Percentiles rank a stretch among this genome's conserved stretches.
Evolutionary conservation across 2,888 invertebrate species (phyloP).

Genomic region (Phasia obesa): DNA sequence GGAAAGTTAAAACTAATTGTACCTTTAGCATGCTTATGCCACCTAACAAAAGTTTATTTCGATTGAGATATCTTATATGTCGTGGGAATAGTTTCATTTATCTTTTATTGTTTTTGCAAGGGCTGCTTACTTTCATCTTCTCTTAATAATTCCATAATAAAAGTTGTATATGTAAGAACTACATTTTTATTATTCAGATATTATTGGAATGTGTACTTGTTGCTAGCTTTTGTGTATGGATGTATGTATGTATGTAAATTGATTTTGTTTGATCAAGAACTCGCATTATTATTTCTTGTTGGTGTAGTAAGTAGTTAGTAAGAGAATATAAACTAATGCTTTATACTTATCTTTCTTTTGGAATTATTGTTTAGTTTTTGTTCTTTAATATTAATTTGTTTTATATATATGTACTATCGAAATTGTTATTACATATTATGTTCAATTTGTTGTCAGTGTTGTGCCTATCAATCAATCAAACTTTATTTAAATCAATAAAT

Average conservation of each 20-base stretch:
- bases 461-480: conserved; percentile 48
- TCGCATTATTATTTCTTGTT: background rate
- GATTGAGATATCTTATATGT: conserved; percentile 3
- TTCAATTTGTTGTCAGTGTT: background rate
- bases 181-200: conserved; percentile 34
- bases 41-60: conserved; percentile 32
- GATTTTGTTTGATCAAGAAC: background rate
- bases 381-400: conserved; percentile 7
- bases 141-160: conserved; percentile 24
- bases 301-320: conserved; percentile 1
- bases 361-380: conserved; percentile 10
- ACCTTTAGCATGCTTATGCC: conserved; percentile 52
- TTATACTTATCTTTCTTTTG: conserved; percentile 14
- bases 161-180: conserved; percentile 41
- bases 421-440: conserved; percentile 54
- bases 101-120: conserved; percentile 11
- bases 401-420: conserved; percentile 36
- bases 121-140: conserved; percentile 1
- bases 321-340: conserved; percentile 34
- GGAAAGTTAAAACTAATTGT: background rate
- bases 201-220: conserved; percentile 28
- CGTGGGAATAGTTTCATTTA: conserved; percentile 1
- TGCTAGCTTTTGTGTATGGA: background rate
- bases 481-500: conserved; percentile 71
- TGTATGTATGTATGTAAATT: too few relatives aligned